Conservation (phyloP, 1,140 invertebrate species). For the Odontomachus brunneus region DNA sequence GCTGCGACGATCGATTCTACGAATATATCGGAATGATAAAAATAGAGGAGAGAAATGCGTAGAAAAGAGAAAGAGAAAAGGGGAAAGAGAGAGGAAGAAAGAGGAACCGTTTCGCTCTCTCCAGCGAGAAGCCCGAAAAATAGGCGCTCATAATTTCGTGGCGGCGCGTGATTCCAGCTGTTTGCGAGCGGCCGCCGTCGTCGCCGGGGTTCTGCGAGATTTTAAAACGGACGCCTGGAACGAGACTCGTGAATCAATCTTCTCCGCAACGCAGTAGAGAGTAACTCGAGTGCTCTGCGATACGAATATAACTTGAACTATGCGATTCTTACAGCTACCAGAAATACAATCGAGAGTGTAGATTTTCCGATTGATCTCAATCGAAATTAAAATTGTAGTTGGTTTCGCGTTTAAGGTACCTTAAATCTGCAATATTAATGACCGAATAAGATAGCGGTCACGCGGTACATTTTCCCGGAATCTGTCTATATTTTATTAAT, state of each 20-base stretch:
- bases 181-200: neutral
- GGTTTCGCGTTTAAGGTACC: too few relatives aligned
- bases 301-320: slow-evolving; percentile 42
- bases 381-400: neutral
- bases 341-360: slow-evolving; percentile 30
- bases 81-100: neutral
- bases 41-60: slow-evolving; percentile 39
- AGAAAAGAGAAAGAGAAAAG: neutral
- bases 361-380: neutral
- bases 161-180: neutral
- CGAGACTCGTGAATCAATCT: slow-evolving; percentile 17
- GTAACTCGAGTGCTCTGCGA: neutral
- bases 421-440: too few relatives aligned
- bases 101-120: too few relatives aligned
- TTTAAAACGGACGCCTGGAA: neutral
- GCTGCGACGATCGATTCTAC: slow-evolving; percentile 71
- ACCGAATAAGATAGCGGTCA: too few relatives aligned
- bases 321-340: slow-evolving; percentile 3
- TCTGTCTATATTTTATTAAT: too few relatives aligned
- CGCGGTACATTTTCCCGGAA: too few relatives aligned
- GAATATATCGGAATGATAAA: slow-evolving; percentile 65
- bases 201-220: neutral
- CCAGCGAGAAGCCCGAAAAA: slow-evolving; percentile 38
- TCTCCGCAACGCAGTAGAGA: neutral
- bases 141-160: neutral